A percentile compares a stretch with the other conserved stretches of the same genome.
phyloP scores from a whole-genome alignment of 2,888 invertebrate species.

The Leucoma salicis region DNA sequence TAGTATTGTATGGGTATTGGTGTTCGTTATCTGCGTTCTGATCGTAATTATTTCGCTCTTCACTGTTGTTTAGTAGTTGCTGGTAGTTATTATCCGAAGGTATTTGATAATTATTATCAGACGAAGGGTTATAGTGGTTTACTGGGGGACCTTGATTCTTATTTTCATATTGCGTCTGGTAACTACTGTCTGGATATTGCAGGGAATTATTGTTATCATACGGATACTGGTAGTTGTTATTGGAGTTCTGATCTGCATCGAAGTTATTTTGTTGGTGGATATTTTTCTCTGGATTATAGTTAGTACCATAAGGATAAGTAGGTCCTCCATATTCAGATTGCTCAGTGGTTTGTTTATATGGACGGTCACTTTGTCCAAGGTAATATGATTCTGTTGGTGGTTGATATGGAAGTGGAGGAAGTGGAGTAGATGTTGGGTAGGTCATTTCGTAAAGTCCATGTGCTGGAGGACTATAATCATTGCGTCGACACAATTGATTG shows the following conservation, averaged over 20 bases:
- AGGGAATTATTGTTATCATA: conserved; percentile 5
- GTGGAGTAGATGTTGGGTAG: conserved; percentile 15
- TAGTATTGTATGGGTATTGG: conserved; percentile 1
- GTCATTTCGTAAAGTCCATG: conserved; percentile 10
- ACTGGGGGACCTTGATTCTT: conserved; percentile 13
- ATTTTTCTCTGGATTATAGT: conserved; percentile 3
- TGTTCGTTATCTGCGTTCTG: conserved; percentile 8
- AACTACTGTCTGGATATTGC: conserved; percentile 1
- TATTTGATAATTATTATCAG: conserved; percentile 3
- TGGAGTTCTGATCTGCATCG: conserved; percentile 2
- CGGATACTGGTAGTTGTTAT: conserved; percentile 2
- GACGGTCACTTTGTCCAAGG: conserved; percentile 13
- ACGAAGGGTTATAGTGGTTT: conserved; percentile 12
- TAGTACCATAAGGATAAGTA: conserved; percentile 11
- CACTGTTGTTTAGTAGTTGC: neutral
- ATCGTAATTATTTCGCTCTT: conserved; percentile 6
- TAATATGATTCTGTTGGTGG: conserved; percentile 16
- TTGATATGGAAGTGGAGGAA: conserved; percentile 11
- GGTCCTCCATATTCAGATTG: neutral
- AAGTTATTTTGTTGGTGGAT: conserved; percentile 8
- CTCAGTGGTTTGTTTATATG: conserved; percentile 9
- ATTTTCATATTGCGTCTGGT: conserved; percentile 11
- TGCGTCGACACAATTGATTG: conserved; percentile 59
- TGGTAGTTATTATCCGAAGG: neutral
- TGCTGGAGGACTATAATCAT: conserved; percentile 24